Base-by-base conservation (phyloP, 2,888 invertebrate species). In the Coelopa pilipes region DNA sequence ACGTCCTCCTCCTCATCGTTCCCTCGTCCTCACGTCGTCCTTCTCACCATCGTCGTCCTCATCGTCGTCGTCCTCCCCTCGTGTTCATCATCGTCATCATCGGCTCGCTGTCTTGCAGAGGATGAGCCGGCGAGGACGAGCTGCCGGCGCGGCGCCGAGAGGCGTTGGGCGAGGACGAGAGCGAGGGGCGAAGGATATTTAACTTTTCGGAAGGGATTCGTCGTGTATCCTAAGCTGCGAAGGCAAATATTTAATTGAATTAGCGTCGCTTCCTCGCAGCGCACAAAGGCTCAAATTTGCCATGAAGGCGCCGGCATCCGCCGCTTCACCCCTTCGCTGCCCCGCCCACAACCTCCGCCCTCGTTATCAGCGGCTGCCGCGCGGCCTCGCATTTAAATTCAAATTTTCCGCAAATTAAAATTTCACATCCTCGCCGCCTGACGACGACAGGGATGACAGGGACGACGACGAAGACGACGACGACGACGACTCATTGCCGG, bases 191-290 rank as follows among this genome's bases (percentile, higher is more conserved):
- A 34, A 34, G 34, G 34, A 7, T 34, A 12, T 17, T 34, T 34
- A 34, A 34, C 34, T 34, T 34, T 34, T 34, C 34, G 34, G 57
- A 46, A 69, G 57, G 69, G 69, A 69, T 57, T 68, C 34, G 15
- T 13, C 53, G 13, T 49, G 53, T 63, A 70, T 62, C 70, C 19
- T 21, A 68, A 68, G 62, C 60, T 50, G 55, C 70, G 70, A 71
- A 66, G 67, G 68, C 67, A 71, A 70, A 68, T 73, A 73, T 70
- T 73, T 75, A 75, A 75, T 75, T 75, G 67, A 73, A 73, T 75
- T 73, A 66, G 57, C 13, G n/a, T 55, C 68, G 45, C 34, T 68
- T 68, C 62, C 62, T 62, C 62, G 49, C 19, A 47, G 21, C 62
- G 55, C 53, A n/a, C 11, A 34, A 70, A 49, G 45, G 46, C 21